Evolutionary conservation across 2,113 vertebrate genomes (phyloP), one percentile per base, ranked within the genome.

Genomic region (Crotophaga sulcirostris): DNA sequence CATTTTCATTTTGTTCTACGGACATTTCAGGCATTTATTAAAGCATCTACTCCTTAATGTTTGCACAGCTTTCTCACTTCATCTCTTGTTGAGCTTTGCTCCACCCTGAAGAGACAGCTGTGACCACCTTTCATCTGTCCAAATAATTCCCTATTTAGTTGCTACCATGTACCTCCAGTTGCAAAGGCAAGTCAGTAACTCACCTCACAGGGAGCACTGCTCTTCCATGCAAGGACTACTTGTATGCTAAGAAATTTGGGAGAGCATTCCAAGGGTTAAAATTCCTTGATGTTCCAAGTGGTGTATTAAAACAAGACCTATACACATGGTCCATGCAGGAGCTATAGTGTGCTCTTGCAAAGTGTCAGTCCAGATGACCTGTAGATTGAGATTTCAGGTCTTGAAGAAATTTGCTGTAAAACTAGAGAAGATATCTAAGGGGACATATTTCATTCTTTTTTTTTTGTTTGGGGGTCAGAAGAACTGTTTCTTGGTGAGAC

Each of bases 371-470:
- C 68, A 73, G 23, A 69, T 29, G 42, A 55, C 40, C 19, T 62
- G 63, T 25, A 66, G 55, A 17, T 9, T 28, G 3, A 5, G 20
- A 88, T 74, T 72, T 87, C 52, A 59, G 26, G 20, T 84, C 47
- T 91, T 69, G 63, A 69, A 77, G 25, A 3, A 80, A 74, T 4
- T 42, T 23, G 1, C 5, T 38, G 13, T 45, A 77, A 83, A 73
- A 77, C 6, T 44, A 38, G 73, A 55, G 8, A 74, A 55, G 8
- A 45, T 3, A 47, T 55, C 5, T 18, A 64, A 72, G 29, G 25
- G 3, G 4, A 11, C 24, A 5, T 15, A 14, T 2, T 13, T 52
- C 34, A 5, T 47, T 52, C 3, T 3, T 54, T 7, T 26, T 31
- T 47, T 93, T 18, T 45, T 25, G 6, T 58, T 76, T 64, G 24